Evolutionary conservation across 2,888 invertebrate species (phyloP), one percentile per base, ranked within the genome.

Genomic region (Clepsis dumicolana): DNA sequence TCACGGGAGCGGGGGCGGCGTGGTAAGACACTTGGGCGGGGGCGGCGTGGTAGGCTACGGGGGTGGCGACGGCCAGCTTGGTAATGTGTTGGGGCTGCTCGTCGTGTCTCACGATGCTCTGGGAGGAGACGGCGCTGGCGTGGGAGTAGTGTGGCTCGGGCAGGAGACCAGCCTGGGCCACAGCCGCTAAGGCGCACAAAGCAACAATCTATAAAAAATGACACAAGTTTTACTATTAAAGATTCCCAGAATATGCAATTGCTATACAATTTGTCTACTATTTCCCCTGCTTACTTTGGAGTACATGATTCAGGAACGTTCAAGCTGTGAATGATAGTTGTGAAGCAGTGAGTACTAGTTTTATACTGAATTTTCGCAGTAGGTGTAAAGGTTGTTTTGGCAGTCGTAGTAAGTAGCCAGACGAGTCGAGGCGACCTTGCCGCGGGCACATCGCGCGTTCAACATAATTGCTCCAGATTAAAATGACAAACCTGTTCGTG

Each of bases 41-140:
- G 62, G 80, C 76, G 18, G 83, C 75, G 66, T 77, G 78, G 69
- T 78, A 76, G 16, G 71, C 53, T 35, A 77, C 72, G 14, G 81
- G 69, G 61, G 73, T 72, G 12, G 59, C 59, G 7, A 57, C 57
- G n/a, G 38, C 38, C 41, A 38, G 38, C 38, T 38, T 64, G 50
- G 69, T 71, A 54, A 64, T 16, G 41, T 53, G 69, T 25, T 72
- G 86, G 77, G 71, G 85, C 82, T 80, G 85, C 52, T 52, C 52
- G 83, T 88, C 89, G 75, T 83, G 86, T 71, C 90, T 87, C 52
- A 88, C 83, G 74, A 87, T 85, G 80, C 79, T 88, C 74, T 88
- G 86, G 29, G 87, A 87, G 48, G 88, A 85, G 53, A 88, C 85
- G 21, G 86, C 87, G 0, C 78, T 81, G 35, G 87, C 86, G 12